Conservation (phyloP, 2,113 vertebrate genomes). For the Heterotis niloticus region DNA sequence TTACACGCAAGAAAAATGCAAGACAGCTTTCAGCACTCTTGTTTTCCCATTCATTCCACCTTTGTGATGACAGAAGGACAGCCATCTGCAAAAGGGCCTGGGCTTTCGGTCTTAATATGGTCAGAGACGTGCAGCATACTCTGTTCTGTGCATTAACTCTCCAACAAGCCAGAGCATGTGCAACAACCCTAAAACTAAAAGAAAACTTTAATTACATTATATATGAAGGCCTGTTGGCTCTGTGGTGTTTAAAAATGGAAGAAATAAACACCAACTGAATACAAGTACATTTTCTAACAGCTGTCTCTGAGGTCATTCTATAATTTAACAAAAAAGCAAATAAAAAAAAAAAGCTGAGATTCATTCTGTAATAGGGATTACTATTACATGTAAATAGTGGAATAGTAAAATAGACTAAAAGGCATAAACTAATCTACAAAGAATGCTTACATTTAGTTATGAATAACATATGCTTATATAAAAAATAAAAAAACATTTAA, state of each 20-base stretch:
- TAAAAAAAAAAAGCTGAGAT: no score
- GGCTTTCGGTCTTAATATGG: not conserved
- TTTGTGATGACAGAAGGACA: not conserved
- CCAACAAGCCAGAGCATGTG: not conserved
- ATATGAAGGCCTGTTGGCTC: not conserved
- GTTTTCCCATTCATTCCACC: conserved; percentile 12
- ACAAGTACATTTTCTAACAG: no score
- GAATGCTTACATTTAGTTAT: no score
- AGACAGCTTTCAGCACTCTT: not conserved
- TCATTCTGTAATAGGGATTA: no score
- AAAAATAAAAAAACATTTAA: no score
- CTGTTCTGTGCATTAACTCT: not conserved
- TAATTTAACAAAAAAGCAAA: no score
- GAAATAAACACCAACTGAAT: no score
- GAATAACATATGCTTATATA: no score
- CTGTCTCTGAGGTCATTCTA: no score
- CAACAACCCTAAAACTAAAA: not conserved
- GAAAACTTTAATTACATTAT: not conserved
- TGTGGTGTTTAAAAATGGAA: not conserved
- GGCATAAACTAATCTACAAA: no score
- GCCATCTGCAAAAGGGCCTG: not conserved
- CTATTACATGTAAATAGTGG: no score
- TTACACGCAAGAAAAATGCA: not conserved
- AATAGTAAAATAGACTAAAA: no score
- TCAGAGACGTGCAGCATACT: not conserved